A percentile compares a stretch with the other conserved stretches of the same genome.
Conservation (phyloP, 2,797 vertebrate species). For the Labeo calbasu region DNA sequence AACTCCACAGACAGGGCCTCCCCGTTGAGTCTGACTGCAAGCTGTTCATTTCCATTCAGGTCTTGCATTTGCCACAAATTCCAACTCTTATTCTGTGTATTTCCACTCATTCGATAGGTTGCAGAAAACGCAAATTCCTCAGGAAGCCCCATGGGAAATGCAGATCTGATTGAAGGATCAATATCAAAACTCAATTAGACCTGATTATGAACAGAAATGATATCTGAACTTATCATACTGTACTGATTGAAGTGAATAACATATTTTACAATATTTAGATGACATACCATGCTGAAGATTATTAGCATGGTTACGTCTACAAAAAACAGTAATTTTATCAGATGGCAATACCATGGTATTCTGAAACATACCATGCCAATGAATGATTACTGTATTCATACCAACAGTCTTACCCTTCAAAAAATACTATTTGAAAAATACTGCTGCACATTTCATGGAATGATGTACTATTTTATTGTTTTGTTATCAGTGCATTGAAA, state of each 20-base stretch:
- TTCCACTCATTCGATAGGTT: slow-evolving; percentile 85
- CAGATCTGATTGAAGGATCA: slow-evolving; percentile 72
- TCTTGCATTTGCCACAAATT: slow-evolving; percentile 90
- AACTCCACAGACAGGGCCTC: slow-evolving; percentile 83
- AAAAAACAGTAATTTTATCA: background rate
- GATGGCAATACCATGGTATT: background rate
- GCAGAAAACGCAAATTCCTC: slow-evolving; percentile 87
- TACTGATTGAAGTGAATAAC: background rate
- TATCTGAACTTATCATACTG: background rate
- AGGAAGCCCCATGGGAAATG: slow-evolving; percentile 83
- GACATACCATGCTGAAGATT: background rate
- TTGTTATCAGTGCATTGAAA: background rate
- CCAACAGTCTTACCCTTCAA: background rate
- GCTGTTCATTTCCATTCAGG: slow-evolving; percentile 82
- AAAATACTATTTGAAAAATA: background rate
- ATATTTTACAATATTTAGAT: background rate
- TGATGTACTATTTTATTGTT: background rate
- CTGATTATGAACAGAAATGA: background rate
- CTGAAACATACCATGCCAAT: background rate
- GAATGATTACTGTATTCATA: background rate
- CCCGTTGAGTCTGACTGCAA: slow-evolving; percentile 85
- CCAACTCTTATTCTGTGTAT: slow-evolving; percentile 83
- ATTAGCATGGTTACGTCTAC: background rate
- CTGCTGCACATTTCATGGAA: background rate
- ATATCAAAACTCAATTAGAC: slow-evolving; percentile 2